Conservation (phyloP, 2,888 invertebrate species). For the Eupeodes latifasciatus region DNA sequence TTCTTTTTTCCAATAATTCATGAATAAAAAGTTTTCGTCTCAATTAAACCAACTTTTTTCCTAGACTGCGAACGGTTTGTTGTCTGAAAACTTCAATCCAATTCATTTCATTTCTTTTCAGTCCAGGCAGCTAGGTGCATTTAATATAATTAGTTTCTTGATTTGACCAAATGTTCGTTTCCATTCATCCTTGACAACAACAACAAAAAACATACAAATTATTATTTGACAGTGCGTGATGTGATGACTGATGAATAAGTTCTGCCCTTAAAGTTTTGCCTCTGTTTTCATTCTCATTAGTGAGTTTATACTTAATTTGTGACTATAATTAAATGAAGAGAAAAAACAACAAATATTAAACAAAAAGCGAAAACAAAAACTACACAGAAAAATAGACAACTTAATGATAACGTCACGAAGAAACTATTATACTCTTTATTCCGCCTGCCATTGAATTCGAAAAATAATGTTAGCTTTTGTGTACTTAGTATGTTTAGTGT, state of each 20-base stretch:
- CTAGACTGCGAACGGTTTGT: no score
- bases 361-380: background rate
- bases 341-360: slow-evolving; percentile 7
- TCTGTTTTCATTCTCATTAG: slow-evolving; percentile 22
- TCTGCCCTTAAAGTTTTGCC: background rate
- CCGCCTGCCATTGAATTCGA: slow-evolving; percentile 14
- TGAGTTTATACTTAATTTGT: slow-evolving; percentile 21
- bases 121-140: background rate
- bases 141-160: background rate
- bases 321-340: slow-evolving; percentile 25
- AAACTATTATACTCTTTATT: slow-evolving; percentile 31
- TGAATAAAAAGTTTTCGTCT: no score
- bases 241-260: background rate
- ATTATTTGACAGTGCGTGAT: slow-evolving; percentile 1
- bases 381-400: slow-evolving; percentile 19
- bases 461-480: slow-evolving; percentile 36
- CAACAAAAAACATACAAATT: background rate
- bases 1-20: no score
- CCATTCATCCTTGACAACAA: background rate
- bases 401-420: slow-evolving; percentile 41
- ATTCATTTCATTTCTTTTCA: no score
- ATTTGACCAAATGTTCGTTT: background rate
- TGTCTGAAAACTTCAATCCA: no score
- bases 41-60: no score
- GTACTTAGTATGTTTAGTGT: slow-evolving; percentile 2